Evolutionary conservation across 2,113 vertebrate species (phyloP).

Genomic region (Oryzias melastigma): DNA sequence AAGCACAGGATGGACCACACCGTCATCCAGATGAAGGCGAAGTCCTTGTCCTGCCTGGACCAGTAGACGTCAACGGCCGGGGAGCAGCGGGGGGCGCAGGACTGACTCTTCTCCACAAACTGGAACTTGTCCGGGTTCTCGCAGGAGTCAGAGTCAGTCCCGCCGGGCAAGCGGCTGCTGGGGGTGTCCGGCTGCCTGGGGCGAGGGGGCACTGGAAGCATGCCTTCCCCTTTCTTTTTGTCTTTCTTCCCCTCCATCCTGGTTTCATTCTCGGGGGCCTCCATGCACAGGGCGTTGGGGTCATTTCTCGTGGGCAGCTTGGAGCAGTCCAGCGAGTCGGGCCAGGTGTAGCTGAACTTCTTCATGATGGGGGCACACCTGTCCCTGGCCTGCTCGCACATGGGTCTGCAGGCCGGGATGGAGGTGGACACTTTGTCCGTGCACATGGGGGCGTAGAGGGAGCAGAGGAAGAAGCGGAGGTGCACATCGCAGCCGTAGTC

Average conservation of each 20-base stretch:
- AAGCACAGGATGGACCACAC: constrained; percentile 97
- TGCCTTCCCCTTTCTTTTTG: constrained; percentile 86
- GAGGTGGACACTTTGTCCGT: constrained; percentile 95
- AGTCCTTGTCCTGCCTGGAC: constrained; percentile 93
- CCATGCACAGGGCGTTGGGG: constrained; percentile 97
- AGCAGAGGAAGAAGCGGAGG: constrained; percentile 98
- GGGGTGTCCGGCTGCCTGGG: constrained; percentile 76
- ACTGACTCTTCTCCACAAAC: constrained; percentile 91
- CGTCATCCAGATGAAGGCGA: constrained; percentile 97
- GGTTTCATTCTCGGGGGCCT: constrained; percentile 93
- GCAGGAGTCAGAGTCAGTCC: constrained; percentile 73
- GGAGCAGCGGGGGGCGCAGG: constrained; percentile 89
- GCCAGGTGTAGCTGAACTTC: constrained; percentile 96
- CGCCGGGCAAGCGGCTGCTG: constrained; percentile 49
- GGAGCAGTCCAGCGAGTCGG: constrained; percentile 91
- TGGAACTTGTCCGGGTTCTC: constrained; percentile 94
- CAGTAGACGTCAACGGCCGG: constrained; percentile 92
- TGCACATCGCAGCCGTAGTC: constrained; percentile 94
- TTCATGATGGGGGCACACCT: constrained; percentile 95
- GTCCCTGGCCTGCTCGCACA: constrained; percentile 96
- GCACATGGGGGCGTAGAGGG: constrained; percentile 97
- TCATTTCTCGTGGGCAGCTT: constrained; percentile 92
- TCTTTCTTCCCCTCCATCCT: constrained; percentile 80
- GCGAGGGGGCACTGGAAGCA: constrained; percentile 83
- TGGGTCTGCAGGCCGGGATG: constrained; percentile 96